phyloP scores from a whole-genome alignment of 2,113 vertebrate genomes.

The Uria lomvia region DNA sequence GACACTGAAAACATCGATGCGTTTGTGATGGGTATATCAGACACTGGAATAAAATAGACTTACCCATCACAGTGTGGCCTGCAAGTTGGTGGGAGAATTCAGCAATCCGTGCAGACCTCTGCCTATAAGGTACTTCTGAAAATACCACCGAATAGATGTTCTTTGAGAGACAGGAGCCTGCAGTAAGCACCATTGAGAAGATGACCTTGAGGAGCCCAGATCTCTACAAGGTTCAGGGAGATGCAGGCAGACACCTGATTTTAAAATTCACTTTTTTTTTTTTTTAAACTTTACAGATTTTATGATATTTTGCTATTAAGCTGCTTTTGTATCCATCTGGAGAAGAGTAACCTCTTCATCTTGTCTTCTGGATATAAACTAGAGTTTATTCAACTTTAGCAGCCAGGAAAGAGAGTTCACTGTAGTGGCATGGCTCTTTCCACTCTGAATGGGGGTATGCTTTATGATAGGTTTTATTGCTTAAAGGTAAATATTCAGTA shows the following conservation, averaged over 20 bases:
- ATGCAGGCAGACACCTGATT: neutral
- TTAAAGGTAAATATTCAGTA: neutral
- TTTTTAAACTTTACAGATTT: neutral
- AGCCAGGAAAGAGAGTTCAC: neutral
- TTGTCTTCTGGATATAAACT: neutral
- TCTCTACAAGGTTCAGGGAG: neutral
- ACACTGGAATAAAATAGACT: neutral
- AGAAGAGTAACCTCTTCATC: neutral
- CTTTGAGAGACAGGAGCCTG: neutral
- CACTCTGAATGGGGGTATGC: neutral
- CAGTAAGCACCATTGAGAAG: neutral
- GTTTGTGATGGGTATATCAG: neutral
- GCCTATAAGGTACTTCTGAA: neutral
- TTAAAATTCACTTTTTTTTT: neutral
- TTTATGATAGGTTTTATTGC: neutral
- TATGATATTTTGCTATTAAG: neutral
- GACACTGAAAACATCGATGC: neutral
- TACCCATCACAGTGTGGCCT: no score
- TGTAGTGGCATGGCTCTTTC: neutral
- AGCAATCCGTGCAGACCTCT: neutral
- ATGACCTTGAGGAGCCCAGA: neutral
- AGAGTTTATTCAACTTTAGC: neutral
- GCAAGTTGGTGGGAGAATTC: neutral
- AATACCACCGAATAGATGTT: neutral
- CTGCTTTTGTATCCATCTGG: neutral